Evolutionary conservation across 2,888 invertebrate genomes (phyloP).

Genomic region (Ditylenchus weischeri): DNA sequence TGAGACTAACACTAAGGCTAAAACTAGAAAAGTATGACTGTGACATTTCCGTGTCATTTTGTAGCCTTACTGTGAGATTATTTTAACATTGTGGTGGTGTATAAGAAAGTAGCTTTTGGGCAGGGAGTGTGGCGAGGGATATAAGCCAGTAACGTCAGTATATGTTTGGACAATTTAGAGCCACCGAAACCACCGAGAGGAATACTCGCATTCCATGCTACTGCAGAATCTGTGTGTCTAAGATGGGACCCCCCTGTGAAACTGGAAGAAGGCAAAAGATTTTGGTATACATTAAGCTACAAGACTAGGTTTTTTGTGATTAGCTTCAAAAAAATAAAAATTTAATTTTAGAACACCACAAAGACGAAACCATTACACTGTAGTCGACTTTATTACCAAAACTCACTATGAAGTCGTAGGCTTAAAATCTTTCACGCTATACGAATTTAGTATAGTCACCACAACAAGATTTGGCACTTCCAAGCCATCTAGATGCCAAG

Average conservation of each 20-base stretch:
- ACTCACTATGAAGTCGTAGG: constrained; percentile 47
- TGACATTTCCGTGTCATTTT: too few relatives aligned
- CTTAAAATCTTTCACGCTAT: constrained; percentile 51
- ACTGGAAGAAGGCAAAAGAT: constrained; percentile 48
- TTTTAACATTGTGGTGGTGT: too few relatives aligned
- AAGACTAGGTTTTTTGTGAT: constrained; percentile 37
- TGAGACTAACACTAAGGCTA: too few relatives aligned
- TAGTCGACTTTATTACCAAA: constrained; percentile 54
- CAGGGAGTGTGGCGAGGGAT: too few relatives aligned
- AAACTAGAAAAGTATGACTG: too few relatives aligned
- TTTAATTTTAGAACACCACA: constrained; percentile 45
- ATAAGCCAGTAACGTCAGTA: too few relatives aligned
- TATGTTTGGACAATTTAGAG: constrained; percentile 18
- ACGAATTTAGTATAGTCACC: constrained; percentile 55
- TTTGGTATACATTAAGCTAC: constrained; percentile 56
- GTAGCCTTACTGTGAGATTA: too few relatives aligned
- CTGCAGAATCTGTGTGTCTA: constrained; percentile 53
- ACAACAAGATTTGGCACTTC: constrained; percentile 53
- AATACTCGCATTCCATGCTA: constrained; percentile 50
- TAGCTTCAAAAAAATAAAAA: background rate
- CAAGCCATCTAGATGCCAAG: constrained; percentile 48
- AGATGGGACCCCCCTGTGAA: constrained; percentile 51
- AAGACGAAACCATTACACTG: constrained; percentile 45
- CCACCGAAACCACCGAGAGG: constrained; percentile 46
- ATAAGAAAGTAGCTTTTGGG: too few relatives aligned